phyloP scores from a whole-genome alignment of 2,888 invertebrate species.

The Scaptodrosophila latifasciaeformis region DNA sequence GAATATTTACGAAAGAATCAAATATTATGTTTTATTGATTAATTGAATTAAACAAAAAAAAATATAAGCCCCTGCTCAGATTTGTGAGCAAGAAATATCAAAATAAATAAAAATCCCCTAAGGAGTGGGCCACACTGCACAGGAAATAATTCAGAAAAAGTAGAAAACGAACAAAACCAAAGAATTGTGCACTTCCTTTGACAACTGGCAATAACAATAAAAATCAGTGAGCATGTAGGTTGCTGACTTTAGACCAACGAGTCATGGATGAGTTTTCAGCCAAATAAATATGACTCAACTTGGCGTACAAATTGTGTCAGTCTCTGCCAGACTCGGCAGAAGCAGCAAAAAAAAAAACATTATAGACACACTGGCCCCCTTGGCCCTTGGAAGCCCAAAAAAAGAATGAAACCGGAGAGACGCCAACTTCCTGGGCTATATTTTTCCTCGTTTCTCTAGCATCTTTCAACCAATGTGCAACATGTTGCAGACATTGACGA shows the following conservation, averaged over 20 bases:
- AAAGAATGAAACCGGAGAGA: no score
- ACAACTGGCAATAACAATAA: conserved; percentile 67
- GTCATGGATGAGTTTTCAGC: no score
- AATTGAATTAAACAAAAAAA: no score
- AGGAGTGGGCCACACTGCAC: conserved; percentile 10
- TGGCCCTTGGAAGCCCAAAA: background rate
- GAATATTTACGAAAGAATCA: no score
- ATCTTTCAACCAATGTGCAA: conserved; percentile 54
- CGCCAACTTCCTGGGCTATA: background rate
- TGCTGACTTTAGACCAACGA: no score
- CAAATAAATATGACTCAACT: conserved; percentile 61
- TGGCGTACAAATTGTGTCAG: no score
- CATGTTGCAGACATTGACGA: conserved; percentile 49
- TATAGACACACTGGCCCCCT: conserved; percentile 36
- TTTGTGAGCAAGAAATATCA: no score
- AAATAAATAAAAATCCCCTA: no score
- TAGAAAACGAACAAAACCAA: conserved; percentile 5
- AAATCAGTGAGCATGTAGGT: conserved; percentile 59
- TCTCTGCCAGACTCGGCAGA: no score
- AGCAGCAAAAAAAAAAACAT: no score
- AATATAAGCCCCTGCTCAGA: no score
- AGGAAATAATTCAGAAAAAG: conserved; percentile 58
- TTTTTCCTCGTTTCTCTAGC: background rate
- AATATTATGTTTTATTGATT: no score
- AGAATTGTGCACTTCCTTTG: conserved; percentile 52